Conservation (phyloP, 2,888 invertebrate genomes). For the Mesorhabditis belari region DNA sequence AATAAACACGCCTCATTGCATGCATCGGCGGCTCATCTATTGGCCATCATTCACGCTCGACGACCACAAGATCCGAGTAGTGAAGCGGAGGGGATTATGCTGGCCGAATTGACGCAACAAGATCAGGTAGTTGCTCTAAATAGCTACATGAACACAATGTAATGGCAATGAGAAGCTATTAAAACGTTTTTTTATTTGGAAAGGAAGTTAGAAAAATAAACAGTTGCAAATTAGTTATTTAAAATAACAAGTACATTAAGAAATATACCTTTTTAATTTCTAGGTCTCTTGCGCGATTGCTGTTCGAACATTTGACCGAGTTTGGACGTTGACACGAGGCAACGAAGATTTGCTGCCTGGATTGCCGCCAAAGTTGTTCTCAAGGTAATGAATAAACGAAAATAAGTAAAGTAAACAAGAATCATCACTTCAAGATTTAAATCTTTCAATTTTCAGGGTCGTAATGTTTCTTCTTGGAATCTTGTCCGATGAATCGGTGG, state of each 20-base stretch:
- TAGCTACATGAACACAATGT: background rate
- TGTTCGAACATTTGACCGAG: conserved; percentile 39
- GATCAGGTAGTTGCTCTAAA: conserved; percentile 14
- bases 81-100: conserved; percentile 46
- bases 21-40: conserved; percentile 61
- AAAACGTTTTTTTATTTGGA: too few relatives aligned
- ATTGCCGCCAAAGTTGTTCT: conserved; percentile 34
- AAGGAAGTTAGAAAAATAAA: too few relatives aligned
- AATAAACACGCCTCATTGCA: conserved; percentile 9
- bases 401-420: too few relatives aligned
- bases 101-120: conserved; percentile 34
- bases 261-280: conserved; percentile 7
- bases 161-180: too few relatives aligned
- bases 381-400: conserved; percentile 20
- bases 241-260: too few relatives aligned
- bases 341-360: conserved; percentile 20
- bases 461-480: conserved; percentile 49
- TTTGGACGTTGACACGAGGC: conserved; percentile 43
- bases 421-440: background rate
- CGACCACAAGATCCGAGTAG: conserved; percentile 60
- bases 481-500: conserved; percentile 43
- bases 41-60: conserved; percentile 72
- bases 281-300: conserved; percentile 35
- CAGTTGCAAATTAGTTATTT: too few relatives aligned
- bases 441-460: conserved; percentile 19